Base-by-base conservation (phyloP, 2,888 invertebrate genomes). In the Cremastinae sp. region DNA sequence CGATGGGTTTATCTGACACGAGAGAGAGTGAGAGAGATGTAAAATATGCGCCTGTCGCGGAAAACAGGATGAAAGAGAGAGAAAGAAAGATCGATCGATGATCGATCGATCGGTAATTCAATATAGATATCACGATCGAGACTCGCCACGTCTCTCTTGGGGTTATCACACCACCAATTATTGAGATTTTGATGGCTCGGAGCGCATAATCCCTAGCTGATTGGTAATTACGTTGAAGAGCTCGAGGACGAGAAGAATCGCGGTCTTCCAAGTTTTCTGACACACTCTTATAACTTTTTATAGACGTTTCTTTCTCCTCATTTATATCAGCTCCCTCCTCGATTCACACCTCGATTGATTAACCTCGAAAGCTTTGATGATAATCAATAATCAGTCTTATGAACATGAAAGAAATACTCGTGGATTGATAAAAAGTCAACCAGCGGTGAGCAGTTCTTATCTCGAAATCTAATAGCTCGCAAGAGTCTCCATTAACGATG, bases 171-270 rank as follows among this genome's bases (percentile, higher is more conserved):
- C 69, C 62, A 80, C 79, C 83, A 84, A 85, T 86, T 83, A 84
- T 79, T 71, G 82, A 81, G 81, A 83, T 82, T 84, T 82, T 81
- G 81, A 80, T 59, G 62, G 55, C 59, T 75, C 78, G 55, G 68
- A 43, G 69, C 66, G 77, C 79, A 80, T 84, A 86, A 86, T 86
- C 79, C 80, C 51, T 56, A 70, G 81, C 81, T 85, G 83, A 87
- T 87, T 85, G 83, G 78, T 84, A 86, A 86, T 86, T 82, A 84
- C 80, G 53, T 55, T 39, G 79, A 77, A 64, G 75, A 69, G 77
- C 80, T 55, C 39, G 69, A n/a, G 49, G 37, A 39, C 43, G 45
- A 65, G 41, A 53, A 65, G 53, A 66, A 61, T 53, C 65, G 45
- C 43, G 39, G 51, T 41, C 22, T 28, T 56, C 49, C 35, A 49